Conservation (phyloP, 2,113 vertebrate species). For the Pluvialis apricaria region DNA sequence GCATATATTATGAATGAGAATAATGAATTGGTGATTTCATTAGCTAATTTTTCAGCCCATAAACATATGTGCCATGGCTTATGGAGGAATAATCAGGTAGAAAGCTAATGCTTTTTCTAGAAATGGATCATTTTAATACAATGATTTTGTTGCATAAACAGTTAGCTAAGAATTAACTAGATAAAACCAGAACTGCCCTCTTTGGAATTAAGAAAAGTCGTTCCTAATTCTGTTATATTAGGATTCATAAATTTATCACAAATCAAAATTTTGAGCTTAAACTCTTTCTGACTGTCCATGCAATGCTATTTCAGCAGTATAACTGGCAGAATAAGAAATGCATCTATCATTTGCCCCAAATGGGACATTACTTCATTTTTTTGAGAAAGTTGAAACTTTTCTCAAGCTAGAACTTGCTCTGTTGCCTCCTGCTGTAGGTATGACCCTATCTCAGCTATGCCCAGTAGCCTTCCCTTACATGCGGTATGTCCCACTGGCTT, state of each 20-base stretch:
- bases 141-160: background rate
- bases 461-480: background rate
- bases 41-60: background rate
- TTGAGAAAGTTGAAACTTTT: constrained; percentile 46
- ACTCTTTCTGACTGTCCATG: constrained; percentile 29
- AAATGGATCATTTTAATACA: background rate
- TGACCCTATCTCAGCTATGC: background rate
- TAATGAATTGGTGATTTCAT: background rate
- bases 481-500: background rate
- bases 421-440: background rate
- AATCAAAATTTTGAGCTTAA: background rate
- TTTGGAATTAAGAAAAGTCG: background rate
- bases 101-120: background rate
- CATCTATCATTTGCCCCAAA: constrained; percentile 42
- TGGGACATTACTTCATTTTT: constrained; percentile 47
- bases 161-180: background rate
- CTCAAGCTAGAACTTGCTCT: constrained; percentile 56
- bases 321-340: constrained; percentile 34
- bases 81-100: background rate
- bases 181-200: background rate
- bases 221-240: background rate
- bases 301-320: constrained; percentile 58
- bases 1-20: background rate
- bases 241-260: background rate
- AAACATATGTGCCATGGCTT: background rate